Percentiles rank a stretch among this genome's conserved stretches.
These are phyloP conservation scores for Stramonita haemastoma DNA, from an alignment of 2,888 invertebrate genomes.

Conservation along the genomic window DNA sequence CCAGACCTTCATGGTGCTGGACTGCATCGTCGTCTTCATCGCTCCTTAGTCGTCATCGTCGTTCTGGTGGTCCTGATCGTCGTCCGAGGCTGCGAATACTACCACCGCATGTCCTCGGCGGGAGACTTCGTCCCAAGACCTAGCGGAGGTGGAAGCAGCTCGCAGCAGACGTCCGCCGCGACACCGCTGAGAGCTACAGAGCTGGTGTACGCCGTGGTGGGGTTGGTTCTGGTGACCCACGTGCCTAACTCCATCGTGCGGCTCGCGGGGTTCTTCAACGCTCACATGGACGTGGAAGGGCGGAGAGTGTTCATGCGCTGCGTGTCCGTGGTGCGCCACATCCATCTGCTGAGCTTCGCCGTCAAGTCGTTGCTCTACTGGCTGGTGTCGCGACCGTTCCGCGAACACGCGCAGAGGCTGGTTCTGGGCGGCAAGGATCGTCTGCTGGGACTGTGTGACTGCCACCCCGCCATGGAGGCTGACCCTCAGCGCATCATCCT, in stretches of 20 bases:
- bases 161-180: neutral
- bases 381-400: constrained; percentile 48
- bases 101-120: constrained; percentile 52
- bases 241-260: constrained; percentile 46
- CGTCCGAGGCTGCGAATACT: constrained; percentile 57
- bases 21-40: constrained; percentile 61
- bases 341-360: constrained; percentile 46
- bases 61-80: constrained; percentile 59
- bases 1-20: constrained; percentile 57
- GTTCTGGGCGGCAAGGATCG: constrained; percentile 29
- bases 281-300: neutral
- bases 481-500: constrained; percentile 35
- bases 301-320: constrained; percentile 31
- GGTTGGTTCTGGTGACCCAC: constrained; percentile 46
- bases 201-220: constrained; percentile 49
- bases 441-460: neutral
- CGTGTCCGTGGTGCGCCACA: constrained; percentile 40
- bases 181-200: constrained; percentile 46
- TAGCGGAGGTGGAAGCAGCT: neutral
- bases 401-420: constrained; percentile 38
- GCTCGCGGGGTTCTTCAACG: constrained; percentile 31
- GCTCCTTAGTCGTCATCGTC: constrained; percentile 61
- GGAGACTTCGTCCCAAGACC: constrained; percentile 28
- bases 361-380: constrained; percentile 50
- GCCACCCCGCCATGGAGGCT: neutral